These are phyloP conservation scores for Platichthys flesus DNA, from an alignment of 2,113 vertebrate species.

Conservation along the genomic window DNA sequence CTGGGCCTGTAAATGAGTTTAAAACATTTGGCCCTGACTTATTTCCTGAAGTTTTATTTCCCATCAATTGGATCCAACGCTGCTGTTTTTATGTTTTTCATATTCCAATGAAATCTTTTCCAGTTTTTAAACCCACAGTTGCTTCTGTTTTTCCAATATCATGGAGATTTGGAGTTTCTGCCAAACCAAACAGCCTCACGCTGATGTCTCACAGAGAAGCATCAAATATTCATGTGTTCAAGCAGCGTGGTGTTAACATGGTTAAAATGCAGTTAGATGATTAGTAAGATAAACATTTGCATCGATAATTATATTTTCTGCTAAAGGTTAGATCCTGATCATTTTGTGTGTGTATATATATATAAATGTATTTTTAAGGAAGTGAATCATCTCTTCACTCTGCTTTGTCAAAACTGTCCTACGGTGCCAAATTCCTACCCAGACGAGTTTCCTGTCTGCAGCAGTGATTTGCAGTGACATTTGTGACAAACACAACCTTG, in stretches of 20 bases:
- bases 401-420: slow-evolving; percentile 40
- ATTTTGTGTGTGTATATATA: background rate
- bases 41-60: too few species aligned
- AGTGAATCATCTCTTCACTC: slow-evolving; percentile 19
- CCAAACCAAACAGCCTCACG: slow-evolving; percentile 32
- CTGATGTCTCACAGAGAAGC: slow-evolving; percentile 11
- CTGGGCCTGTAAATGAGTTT: too few species aligned
- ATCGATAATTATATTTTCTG: background rate
- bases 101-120: background rate
- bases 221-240: slow-evolving; percentile 49
- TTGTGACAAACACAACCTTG: slow-evolving; percentile 42
- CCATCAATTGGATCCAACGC: background rate
- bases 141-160: slow-evolving; percentile 25
- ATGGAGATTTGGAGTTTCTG: slow-evolving; percentile 8
- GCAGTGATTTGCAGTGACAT: slow-evolving; percentile 26
- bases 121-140: background rate
- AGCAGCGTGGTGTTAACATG: slow-evolving; percentile 10
- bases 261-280: slow-evolving; percentile 19
- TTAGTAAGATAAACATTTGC: slow-evolving; percentile 5
- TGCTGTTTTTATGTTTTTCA: background rate
- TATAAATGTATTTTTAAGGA: background rate
- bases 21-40: too few species aligned
- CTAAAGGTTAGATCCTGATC: background rate
- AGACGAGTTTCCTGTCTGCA: slow-evolving; percentile 1
- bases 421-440: slow-evolving; percentile 9